phyloP scores from a whole-genome alignment of 2,888 invertebrate species.

The Pharmacophagus antenor region DNA sequence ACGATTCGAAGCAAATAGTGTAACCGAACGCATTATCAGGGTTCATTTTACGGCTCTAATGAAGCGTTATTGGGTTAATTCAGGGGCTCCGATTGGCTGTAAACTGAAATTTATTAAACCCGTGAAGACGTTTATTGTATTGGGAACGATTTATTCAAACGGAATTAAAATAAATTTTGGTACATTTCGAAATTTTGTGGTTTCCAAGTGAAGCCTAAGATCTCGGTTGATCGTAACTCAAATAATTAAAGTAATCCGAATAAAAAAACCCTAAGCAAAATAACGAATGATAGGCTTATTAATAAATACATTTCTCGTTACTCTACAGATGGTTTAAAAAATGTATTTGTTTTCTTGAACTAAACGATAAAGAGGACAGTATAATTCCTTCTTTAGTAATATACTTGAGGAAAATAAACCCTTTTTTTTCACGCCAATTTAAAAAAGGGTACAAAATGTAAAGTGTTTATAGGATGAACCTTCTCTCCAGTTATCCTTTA shows the following conservation, averaged over 20 bases:
- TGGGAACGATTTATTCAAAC: constrained; percentile 38
- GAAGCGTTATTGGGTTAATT: constrained; percentile 53
- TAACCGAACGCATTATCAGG: constrained; percentile 39
- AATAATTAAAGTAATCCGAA: too few species aligned
- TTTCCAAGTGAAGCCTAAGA: too few species aligned
- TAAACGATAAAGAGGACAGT: constrained; percentile 25
- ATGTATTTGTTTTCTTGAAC: too few species aligned
- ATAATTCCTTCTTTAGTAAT: constrained; percentile 28
- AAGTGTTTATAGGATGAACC: constrained; percentile 32
- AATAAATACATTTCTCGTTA: too few species aligned
- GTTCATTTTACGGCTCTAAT: constrained; percentile 46
- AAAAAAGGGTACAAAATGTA: constrained; percentile 31
- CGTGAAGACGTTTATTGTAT: constrained; percentile 36
- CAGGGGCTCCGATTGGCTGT: constrained; percentile 43
- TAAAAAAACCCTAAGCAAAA: too few species aligned
- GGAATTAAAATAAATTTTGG: background rate
- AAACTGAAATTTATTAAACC: constrained; percentile 42
- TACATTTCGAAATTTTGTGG: too few species aligned
- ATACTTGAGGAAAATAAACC: constrained; percentile 29
- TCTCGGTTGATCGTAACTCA: too few species aligned
- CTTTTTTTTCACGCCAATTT: constrained; percentile 33
- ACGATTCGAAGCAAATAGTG: constrained; percentile 34
- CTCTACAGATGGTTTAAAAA: too few species aligned
- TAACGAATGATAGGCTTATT: too few species aligned
- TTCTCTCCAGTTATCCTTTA: constrained; percentile 28